phyloP scores from a whole-genome alignment of 2,113 vertebrate genomes.

The Perca schrenkii region DNA sequence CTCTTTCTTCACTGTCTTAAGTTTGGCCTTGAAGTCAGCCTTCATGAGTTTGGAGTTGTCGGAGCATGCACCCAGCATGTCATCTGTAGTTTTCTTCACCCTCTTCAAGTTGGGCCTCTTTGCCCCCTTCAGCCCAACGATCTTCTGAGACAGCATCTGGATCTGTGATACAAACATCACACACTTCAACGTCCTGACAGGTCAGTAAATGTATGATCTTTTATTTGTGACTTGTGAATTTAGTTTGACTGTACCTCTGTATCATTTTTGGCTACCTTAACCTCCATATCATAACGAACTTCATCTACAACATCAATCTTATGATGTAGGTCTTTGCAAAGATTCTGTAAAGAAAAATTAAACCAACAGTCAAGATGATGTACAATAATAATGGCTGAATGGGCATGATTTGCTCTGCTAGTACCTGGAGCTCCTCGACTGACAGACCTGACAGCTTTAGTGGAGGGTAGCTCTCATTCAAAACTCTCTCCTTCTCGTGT shows the following conservation, averaged over 20 bases:
- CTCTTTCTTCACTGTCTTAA: slow-evolving; percentile 88
- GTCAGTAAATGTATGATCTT: background rate
- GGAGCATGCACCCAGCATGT: slow-evolving; percentile 78
- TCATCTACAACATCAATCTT: slow-evolving; percentile 81
- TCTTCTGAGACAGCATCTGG: slow-evolving; percentile 76
- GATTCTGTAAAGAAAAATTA: slow-evolving; percentile 71
- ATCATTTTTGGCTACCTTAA: slow-evolving; percentile 77
- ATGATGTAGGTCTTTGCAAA: slow-evolving; percentile 79
- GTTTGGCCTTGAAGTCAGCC: slow-evolving; percentile 84
- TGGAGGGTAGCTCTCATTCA: slow-evolving; percentile 76
- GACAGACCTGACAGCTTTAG: slow-evolving; percentile 81
- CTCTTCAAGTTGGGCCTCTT: slow-evolving; percentile 84
- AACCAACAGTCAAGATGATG: background rate
- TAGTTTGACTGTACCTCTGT: slow-evolving; percentile 68
- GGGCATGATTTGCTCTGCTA: too few species aligned
- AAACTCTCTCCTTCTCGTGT: slow-evolving; percentile 68
- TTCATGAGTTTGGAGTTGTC: slow-evolving; percentile 81
- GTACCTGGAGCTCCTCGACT: slow-evolving; percentile 84
- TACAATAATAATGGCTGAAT: background rate
- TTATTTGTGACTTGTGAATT: background rate
- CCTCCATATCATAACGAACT: slow-evolving; percentile 77
- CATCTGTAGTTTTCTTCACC: slow-evolving; percentile 85
- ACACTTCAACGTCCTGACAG: background rate
- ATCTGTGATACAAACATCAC: slow-evolving; percentile 72
- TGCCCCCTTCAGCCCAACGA: slow-evolving; percentile 82